Conservation (phyloP, 2,113 vertebrate species). For the Motacilla alba region DNA sequence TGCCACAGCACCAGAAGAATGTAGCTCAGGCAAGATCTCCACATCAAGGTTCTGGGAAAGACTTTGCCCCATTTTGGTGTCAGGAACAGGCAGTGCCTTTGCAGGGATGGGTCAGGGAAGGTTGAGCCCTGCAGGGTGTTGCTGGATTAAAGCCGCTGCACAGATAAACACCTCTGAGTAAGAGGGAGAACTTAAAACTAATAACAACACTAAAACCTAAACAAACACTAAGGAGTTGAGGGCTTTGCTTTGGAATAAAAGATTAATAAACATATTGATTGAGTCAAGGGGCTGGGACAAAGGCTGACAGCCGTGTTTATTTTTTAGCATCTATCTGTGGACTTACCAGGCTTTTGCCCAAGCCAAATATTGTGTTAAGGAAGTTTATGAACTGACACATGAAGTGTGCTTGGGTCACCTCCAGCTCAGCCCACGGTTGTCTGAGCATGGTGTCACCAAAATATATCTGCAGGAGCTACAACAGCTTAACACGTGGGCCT, state of each 20-base stretch:
- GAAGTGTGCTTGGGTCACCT: neutral
- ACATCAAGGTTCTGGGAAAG: neutral
- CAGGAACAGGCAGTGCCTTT: neutral
- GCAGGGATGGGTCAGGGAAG: neutral
- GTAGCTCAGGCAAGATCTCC: neutral
- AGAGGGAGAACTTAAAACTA: neutral
- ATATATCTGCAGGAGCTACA: neutral
- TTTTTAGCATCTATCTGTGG: slow-evolving; percentile 26
- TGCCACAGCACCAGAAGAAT: neutral
- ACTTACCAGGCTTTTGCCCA: neutral
- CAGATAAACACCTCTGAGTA: neutral
- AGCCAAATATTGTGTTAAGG: slow-evolving; percentile 35
- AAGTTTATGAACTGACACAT: neutral
- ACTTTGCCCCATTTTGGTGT: neutral
- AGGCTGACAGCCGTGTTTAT: slow-evolving; percentile 11
- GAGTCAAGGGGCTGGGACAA: slow-evolving; percentile 31
- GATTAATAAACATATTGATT: neutral
- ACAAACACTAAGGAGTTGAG: neutral
- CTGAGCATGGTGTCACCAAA: neutral
- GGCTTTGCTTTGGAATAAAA: slow-evolving; percentile 36
- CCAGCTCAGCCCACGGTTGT: neutral
- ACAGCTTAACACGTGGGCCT: neutral
- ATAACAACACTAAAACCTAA: neutral
- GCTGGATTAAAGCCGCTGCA: neutral
- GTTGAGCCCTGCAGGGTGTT: neutral